Conservation (phyloP, 2,797 vertebrate species). For the Hybognathus amarus region DNA sequence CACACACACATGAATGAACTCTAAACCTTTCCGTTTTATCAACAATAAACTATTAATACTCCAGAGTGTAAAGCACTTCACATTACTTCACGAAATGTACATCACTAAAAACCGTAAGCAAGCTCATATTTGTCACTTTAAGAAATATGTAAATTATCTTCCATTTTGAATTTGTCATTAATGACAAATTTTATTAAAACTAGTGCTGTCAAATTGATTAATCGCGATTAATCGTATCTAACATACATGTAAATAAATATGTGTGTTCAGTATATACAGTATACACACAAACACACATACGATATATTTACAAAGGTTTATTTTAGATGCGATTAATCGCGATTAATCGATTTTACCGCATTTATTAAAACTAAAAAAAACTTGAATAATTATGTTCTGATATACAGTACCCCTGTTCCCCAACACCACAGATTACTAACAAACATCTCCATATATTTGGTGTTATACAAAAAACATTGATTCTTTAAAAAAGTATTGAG, state of each 20-base stretch:
- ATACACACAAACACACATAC: no score
- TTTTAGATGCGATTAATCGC: no score
- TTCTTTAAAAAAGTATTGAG: slow-evolving; percentile 54
- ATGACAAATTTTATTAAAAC: not conserved
- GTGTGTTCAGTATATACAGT: no score
- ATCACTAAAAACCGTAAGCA: slow-evolving; percentile 70
- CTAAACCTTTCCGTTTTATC: slow-evolving; percentile 53
- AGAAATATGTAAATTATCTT: slow-evolving; percentile 36
- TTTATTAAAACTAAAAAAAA: not conserved
- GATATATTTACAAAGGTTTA: no score
- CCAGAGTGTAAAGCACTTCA: slow-evolving; percentile 66
- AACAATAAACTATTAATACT: slow-evolving; percentile 62
- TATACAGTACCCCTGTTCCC: slow-evolving; percentile 29
- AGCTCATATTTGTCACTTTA: slow-evolving; percentile 61
- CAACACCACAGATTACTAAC: slow-evolving; percentile 48
- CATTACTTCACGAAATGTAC: slow-evolving; percentile 67
- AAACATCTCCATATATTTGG: slow-evolving; percentile 28
- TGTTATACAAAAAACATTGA: slow-evolving; percentile 61
- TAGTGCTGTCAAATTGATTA: not conserved
- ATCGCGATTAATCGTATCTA: not conserved
- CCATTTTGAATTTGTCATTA: slow-evolving; percentile 55
- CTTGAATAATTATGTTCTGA: not conserved
- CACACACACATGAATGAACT: slow-evolving; percentile 18
- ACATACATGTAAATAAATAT: no score
- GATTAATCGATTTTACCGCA: not conserved